Percentiles rank a stretch among this genome's conserved stretches.
Evolutionary conservation across 2,113 vertebrate species (phyloP).

Genomic region (Theristicus caerulescens): DNA sequence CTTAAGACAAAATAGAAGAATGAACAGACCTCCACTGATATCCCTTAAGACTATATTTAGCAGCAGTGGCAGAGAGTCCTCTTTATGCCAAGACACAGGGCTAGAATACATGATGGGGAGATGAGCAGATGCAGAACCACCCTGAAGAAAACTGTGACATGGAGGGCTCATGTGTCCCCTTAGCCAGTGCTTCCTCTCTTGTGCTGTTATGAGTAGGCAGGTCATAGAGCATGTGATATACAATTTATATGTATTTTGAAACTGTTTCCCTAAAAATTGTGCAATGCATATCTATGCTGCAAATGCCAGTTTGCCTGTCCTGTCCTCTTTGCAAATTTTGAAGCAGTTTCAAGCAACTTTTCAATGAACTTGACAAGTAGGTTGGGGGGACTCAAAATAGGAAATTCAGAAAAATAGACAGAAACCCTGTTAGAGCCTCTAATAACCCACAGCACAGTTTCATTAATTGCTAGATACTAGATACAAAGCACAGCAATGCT

Average conservation of each 20-base stretch:
- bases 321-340: neutral
- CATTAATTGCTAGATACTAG: neutral
- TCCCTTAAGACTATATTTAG: neutral
- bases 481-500: neutral
- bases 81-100: neutral
- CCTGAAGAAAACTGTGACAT: neutral
- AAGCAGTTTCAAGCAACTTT: neutral
- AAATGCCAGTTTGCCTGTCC: neutral
- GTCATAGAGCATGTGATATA: neutral
- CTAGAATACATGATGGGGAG: neutral
- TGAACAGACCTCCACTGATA: neutral
- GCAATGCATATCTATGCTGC: neutral
- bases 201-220: neutral
- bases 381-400: neutral
- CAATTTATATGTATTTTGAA: neutral
- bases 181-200: neutral
- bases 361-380: neutral
- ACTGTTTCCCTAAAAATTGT: neutral
- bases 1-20: neutral
- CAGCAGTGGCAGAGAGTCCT: neutral
- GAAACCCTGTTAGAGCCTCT: neutral
- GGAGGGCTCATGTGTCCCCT: rapidly evolving
- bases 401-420: neutral
- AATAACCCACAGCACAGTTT: neutral
- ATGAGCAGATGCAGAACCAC: neutral